Conservation (phyloP, 2,113 vertebrate genomes). For the Henicopernis longicauda region DNA sequence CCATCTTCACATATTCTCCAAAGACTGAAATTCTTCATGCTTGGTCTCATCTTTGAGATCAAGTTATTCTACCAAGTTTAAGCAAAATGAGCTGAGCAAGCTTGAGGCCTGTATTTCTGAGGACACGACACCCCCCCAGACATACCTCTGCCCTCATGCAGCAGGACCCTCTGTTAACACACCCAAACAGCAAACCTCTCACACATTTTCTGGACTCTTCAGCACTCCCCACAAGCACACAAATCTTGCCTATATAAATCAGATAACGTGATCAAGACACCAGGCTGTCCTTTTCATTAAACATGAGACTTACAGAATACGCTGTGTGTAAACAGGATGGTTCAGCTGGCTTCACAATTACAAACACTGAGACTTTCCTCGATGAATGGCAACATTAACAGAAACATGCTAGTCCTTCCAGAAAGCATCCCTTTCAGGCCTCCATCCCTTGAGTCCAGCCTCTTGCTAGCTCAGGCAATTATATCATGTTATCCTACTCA, state of each 20-base stretch:
- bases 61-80: background rate
- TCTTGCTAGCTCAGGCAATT: background rate
- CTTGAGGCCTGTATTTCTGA: background rate
- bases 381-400: background rate
- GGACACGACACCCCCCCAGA: fast-evolving
- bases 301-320: background rate
- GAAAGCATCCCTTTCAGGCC: background rate
- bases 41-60: background rate
- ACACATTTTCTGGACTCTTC: background rate
- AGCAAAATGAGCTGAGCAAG: background rate
- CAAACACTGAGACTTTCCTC: background rate
- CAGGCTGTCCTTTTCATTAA: background rate
- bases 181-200: background rate
- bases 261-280: background rate
- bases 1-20: background rate
- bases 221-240: background rate
- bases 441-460: background rate
- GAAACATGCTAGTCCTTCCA: background rate
- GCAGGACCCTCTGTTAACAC: background rate
- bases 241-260: background rate
- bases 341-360: background rate
- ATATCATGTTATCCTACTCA: background rate
- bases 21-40: background rate
- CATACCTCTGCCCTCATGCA: background rate
- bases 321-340: background rate